Evolutionary conservation across 1,140 invertebrate genomes (phyloP).

Genomic region (Brachionus asplanchnoidis): DNA sequence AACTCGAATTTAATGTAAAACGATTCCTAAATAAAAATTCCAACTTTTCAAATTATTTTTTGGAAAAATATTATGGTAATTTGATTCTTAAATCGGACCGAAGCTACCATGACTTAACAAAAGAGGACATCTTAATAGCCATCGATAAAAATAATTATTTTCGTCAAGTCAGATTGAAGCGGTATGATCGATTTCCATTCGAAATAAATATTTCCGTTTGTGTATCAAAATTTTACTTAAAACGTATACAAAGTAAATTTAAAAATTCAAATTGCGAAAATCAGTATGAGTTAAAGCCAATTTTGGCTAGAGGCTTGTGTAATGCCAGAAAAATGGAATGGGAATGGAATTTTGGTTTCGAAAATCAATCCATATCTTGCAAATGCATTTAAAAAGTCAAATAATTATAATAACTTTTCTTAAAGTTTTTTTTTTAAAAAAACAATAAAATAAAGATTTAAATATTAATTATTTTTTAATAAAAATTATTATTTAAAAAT

Average conservation of each 20-base stretch:
- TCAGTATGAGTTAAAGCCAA: background rate
- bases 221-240: background rate
- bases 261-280: background rate
- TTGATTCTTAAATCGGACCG: background rate
- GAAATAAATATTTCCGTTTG: background rate
- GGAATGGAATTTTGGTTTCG: background rate
- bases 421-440: too few relatives aligned
- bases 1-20: background rate
- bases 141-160: background rate
- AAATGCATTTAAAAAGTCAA: background rate
- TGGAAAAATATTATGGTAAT: background rate
- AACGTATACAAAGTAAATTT: background rate
- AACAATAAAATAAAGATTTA: too few relatives aligned
- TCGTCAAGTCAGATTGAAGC: background rate
- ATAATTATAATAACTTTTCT: too few relatives aligned
- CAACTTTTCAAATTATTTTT: too few relatives aligned
- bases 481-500: too few relatives aligned
- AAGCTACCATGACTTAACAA: background rate
- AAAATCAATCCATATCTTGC: background rate
- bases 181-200: background rate
- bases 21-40: background rate
- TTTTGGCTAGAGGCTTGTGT: background rate
- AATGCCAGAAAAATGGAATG: slow-evolving; percentile 5
- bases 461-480: too few relatives aligned
- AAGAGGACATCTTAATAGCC: background rate